Conservation (phyloP, 2,113 vertebrate genomes). For the Poeciliopsis retropinna region DNA sequence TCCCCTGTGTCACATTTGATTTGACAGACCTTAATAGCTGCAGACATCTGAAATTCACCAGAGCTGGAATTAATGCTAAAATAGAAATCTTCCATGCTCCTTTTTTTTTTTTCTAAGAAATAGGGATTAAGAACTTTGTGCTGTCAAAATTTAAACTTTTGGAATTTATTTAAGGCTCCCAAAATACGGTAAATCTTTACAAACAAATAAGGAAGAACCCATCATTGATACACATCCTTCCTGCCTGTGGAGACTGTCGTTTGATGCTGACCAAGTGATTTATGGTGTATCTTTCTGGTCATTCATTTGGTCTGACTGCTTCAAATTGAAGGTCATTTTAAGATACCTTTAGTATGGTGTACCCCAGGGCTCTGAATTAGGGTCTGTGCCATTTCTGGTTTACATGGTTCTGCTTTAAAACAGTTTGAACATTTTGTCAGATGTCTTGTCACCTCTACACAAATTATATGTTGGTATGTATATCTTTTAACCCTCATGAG, state of each 20-base stretch:
- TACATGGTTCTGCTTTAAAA: too few species aligned
- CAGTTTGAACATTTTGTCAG: too few species aligned
- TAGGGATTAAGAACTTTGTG: constrained; percentile 67
- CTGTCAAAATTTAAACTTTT: constrained; percentile 58
- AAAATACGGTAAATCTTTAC: constrained; percentile 5
- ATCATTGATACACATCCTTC: constrained; percentile 36
- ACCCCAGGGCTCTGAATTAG: too few species aligned
- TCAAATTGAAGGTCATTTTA: too few species aligned
- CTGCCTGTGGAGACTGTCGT: constrained; percentile 37
- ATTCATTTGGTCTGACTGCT: too few species aligned
- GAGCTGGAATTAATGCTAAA: constrained; percentile 67
- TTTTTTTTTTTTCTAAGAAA: constrained; percentile 48
- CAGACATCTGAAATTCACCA: constrained; percentile 69
- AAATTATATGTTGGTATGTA: too few species aligned
- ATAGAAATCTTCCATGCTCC: constrained; percentile 68
- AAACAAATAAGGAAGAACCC: neutral
- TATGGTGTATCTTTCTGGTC: too few species aligned
- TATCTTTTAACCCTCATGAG: too few species aligned
- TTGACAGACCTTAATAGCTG: constrained; percentile 77
- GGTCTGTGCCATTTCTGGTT: too few species aligned
- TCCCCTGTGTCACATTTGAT: constrained; percentile 73
- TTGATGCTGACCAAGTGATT: too few species aligned
- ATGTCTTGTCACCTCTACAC: too few species aligned
- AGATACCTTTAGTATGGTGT: too few species aligned
- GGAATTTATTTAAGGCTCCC: constrained; percentile 38